Evolutionary conservation across 2,797 vertebrate species (phyloP), one percentile per base, ranked within the genome.

Genomic region (Mus caroli): DNA sequence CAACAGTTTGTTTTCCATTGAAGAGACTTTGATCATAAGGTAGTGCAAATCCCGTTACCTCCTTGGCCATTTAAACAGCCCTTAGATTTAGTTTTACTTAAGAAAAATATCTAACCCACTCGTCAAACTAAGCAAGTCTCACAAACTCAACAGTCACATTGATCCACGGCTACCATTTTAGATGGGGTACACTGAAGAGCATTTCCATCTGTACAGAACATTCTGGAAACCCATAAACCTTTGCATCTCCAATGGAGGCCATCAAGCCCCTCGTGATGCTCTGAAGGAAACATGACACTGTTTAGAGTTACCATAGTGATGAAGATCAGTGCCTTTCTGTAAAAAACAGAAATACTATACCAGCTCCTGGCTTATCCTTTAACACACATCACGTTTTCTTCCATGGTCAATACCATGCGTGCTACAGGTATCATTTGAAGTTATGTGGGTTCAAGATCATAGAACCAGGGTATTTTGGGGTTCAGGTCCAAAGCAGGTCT

Each of bases 21-120:
- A 40, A 24, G 86, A 71, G n/a, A 93, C 93, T 20, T 11, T 80
- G 76, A 52, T 71, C 40, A 87, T 89, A 50, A 77, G 90, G 67
- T 9, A 15, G 34, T n/a, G 34, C 11, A 34, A 8, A 14, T 52
- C n/a, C 46, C 64, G n/a, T 86, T 69, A 22, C 12, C 31, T 26
- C 20, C 4, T 86, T 62, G 26, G 3, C 62, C 46, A 52, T 52
- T 28, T 34, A 52, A 12, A 6, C 31, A 69, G 83, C 13, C 12
- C 31, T 76, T 69, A 89, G 37, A 31, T 73, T 82, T 77, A 56
- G 69, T 75, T 76, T 84, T 52, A 56, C 43, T 43, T 80, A 75
- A 87, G 90, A 78, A 6, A 84, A 85, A 69, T 62, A 79, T 54
- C 87, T 67, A 87, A 31, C 43, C 87, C 24, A 13, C 50, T 14